phyloP scores from a whole-genome alignment of 2,888 invertebrate species.

The Polymixis flavicincta region DNA sequence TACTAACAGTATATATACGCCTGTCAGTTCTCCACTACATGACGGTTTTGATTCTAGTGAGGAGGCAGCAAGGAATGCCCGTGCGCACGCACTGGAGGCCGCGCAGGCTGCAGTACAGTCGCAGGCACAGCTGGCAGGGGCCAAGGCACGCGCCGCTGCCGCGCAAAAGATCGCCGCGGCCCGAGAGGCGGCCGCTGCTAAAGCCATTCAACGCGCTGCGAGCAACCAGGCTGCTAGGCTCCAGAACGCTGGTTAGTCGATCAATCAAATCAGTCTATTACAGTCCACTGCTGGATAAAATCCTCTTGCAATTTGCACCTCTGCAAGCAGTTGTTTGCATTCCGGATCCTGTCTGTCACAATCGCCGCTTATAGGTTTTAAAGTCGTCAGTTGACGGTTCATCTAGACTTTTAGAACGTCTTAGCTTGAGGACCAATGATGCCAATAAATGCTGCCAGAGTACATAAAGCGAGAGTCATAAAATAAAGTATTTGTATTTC shows the following conservation, averaged over 20 bases:
- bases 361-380: background rate
- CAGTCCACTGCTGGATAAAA: background rate
- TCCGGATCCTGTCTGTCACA: too few species aligned
- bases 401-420: background rate
- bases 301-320: background rate
- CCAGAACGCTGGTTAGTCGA: conserved; percentile 90
- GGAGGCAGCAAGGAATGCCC: conserved; percentile 92
- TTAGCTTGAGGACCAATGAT: background rate
- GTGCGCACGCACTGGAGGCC: conserved; percentile 92
- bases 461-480: background rate
- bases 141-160: conserved; percentile 93
- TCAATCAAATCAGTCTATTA: background rate
- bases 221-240: conserved; percentile 93
- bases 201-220: conserved; percentile 93
- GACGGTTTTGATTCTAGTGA: conserved; percentile 81
- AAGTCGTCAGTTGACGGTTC: background rate
- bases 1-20: background rate
- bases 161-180: conserved; percentile 93
- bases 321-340: background rate
- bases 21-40: background rate
- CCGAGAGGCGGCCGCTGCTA: conserved; percentile 93
- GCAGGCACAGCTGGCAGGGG: conserved; percentile 93
- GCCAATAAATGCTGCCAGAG: background rate
- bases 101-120: conserved; percentile 92
- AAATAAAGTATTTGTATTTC: too few species aligned